Evolutionary conservation across 2,797 vertebrate genomes (phyloP).

Genomic region (Anas capensis): DNA sequence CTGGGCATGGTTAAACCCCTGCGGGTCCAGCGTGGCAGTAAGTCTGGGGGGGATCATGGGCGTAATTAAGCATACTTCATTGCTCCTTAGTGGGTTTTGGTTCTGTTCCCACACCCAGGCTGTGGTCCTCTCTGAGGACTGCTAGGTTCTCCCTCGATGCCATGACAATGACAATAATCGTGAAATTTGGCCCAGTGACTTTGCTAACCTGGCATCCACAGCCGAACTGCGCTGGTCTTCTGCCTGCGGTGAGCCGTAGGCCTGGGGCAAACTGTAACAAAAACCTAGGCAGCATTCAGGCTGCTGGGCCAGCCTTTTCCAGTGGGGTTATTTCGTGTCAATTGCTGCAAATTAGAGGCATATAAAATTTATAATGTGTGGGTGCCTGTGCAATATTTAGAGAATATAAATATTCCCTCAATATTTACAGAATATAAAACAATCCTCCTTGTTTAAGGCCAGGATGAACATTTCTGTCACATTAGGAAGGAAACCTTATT

Average conservation of each 20-base stretch:
- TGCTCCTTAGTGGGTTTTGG: background rate
- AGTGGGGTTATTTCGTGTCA: background rate
- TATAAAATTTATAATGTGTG: constrained; percentile 3
- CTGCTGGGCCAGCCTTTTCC: background rate
- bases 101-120: background rate
- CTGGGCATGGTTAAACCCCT: background rate
- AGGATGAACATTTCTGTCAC: constrained; percentile 48
- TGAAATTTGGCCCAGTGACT: background rate
- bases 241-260: background rate
- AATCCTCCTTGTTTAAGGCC: constrained; percentile 46
- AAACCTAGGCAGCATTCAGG: background rate
- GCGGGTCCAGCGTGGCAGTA: rapidly evolving
- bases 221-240: rapidly evolving
- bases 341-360: constrained; percentile 16
- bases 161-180: background rate
- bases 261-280: background rate
- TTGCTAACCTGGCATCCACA: background rate
- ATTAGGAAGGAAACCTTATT: constrained; percentile 49
- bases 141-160: background rate
- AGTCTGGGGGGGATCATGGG: background rate
- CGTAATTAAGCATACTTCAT: background rate
- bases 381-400: constrained; percentile 19
- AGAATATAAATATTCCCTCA: constrained; percentile 49
- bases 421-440: constrained; percentile 57
- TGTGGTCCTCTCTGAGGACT: background rate